Conservation (phyloP, 2,797 vertebrate genomes). For the Phrynocephalus forsythii region DNA sequence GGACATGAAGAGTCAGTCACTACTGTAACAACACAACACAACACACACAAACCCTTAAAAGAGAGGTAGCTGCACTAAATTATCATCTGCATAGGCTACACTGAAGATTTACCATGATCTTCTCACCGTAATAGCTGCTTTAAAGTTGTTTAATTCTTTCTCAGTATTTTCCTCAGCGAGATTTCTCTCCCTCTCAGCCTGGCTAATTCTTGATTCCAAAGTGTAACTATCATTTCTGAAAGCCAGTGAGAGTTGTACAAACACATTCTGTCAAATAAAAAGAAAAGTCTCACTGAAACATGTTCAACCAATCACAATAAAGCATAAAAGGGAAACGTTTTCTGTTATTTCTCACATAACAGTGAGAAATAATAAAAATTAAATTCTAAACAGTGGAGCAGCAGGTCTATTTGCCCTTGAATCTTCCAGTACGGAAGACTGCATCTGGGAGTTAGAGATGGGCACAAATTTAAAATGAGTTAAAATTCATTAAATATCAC, state of each 20-base stretch:
- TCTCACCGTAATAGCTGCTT: conserved; percentile 90
- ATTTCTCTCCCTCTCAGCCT: conserved; percentile 94
- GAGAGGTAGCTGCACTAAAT: background rate
- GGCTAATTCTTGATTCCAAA: conserved; percentile 92
- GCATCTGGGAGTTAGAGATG: background rate
- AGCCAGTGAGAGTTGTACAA: conserved; percentile 96
- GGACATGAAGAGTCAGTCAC: no score
- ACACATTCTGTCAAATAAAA: conserved; percentile 88
- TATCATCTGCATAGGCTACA: background rate
- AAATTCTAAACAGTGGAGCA: background rate
- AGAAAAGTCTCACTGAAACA: conserved; percentile 6
- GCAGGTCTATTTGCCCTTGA: background rate
- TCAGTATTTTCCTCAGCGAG: conserved; percentile 95
- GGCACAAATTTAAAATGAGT: no score
- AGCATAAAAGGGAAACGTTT: background rate
- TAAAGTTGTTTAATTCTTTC: conserved; percentile 97
- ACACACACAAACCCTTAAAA: background rate
- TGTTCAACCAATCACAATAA: background rate
- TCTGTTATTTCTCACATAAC: background rate
- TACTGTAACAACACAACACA: no score
- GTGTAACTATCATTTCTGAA: conserved; percentile 99
- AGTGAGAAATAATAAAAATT: background rate
- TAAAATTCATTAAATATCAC: no score
- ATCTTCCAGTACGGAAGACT: background rate
- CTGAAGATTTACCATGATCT: conserved; percentile 8